phyloP scores from a whole-genome alignment of 30 jellyfish, hydroid and myxozoan genomes.

The Hydractinia echinata region DNA sequence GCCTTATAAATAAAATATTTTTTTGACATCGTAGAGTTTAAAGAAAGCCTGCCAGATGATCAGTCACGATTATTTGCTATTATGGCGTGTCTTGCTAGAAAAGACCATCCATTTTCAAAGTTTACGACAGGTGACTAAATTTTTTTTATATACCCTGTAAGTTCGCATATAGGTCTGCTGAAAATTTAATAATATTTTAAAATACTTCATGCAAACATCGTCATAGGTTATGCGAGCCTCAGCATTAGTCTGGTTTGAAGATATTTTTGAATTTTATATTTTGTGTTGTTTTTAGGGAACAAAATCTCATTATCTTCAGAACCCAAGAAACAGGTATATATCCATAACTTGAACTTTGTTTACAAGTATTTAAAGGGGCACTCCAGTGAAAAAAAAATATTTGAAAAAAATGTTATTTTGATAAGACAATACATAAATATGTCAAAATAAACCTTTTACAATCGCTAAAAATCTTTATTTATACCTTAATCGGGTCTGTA shows the following conservation, averaged over 20 bases:
- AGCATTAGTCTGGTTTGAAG: not conserved
- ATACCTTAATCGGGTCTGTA: too few species aligned
- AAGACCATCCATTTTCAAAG: slow-evolving; percentile 39
- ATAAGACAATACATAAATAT: too few species aligned
- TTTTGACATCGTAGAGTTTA: slow-evolving; percentile 18
- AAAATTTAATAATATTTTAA: too few species aligned
- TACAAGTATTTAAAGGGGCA: not conserved
- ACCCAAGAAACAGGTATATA: slow-evolving; percentile 23
- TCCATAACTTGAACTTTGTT: not conserved
- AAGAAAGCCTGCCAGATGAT: slow-evolving; percentile 26
- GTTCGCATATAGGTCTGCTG: too few species aligned
- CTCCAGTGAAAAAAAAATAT: too few species aligned
- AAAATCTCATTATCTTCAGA: not conserved
- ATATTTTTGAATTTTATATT: not conserved
- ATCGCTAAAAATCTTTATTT: too few species aligned
- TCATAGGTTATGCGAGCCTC: too few species aligned
- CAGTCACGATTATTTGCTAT: slow-evolving; percentile 4
- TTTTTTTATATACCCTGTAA: too few species aligned
- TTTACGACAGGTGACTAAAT: not conserved
- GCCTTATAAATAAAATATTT: not conserved
- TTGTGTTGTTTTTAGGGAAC: slow-evolving; percentile 19
- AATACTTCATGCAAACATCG: too few species aligned
- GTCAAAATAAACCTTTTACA: too few species aligned
- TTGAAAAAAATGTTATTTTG: too few species aligned
- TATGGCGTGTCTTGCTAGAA: slow-evolving; percentile 1